Base-by-base conservation (phyloP, 2,888 invertebrate species). In the Chloromyia formosa region DNA sequence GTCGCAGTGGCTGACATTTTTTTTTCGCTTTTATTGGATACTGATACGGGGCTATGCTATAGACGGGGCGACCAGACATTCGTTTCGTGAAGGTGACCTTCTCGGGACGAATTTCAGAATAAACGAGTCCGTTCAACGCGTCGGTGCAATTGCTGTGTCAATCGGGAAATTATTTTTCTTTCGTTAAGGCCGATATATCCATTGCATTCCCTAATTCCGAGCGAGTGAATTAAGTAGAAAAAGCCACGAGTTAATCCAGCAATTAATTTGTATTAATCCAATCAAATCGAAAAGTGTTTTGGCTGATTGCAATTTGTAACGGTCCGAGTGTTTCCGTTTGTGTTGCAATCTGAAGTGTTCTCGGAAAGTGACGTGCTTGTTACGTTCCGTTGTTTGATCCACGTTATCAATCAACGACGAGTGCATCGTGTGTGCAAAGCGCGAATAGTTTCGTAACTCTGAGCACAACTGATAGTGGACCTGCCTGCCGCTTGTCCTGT, bases 21-120 rank as follows among this genome's bases (percentile, higher is more conserved):
- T 62, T 66, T 49, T 49, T 66, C 66, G 5, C 27, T 35, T 35
- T 35, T 49, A 49, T 66, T 66, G 66, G 62, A 35, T 49, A 66
- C 62, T 62, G 35, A 40, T 35, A 40, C 66, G 18, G 66, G 40
- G 20, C 42, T 7, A 66, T 7, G 20, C 42, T 7, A 66, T 7
- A 45, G 66, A 49, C 66, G 45, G 7, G 45, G 22, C 66, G 42
- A 45, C n/a, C n/a, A n/a, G n/a, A n/a, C 49, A 45, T 49, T 22
- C 9, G 56, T 73, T 62, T 53, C 69, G 69, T 75, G 73, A 75
- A 75, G 75, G 75, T 75, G 75, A 75, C 75, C 75, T 75, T 75
- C 75, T 75, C 69, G 56, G 49, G 75, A 56, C 71, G 71, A 71
- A 56, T 18, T 58, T 71, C 62, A 56, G 71, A 71, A 40, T 71